A percentile compares a stretch with the other conserved stretches of the same genome.
phyloP scores from a whole-genome alignment of 2,888 invertebrate genomes.

The Drosophila monieri region DNA sequence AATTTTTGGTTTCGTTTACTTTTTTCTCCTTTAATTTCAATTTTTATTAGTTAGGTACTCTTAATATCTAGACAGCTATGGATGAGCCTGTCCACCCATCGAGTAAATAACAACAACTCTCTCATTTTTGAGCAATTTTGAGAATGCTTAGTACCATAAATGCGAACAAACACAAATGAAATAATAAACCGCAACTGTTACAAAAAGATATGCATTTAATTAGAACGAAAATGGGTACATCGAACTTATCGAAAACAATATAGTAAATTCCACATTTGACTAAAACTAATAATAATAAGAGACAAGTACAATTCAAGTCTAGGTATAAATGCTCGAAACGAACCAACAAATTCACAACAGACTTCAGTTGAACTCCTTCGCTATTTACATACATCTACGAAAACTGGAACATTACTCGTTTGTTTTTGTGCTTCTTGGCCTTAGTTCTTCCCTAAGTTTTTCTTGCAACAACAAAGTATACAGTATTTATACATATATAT shows the following conservation, averaged over 20 bases:
- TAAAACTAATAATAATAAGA: slow-evolving; percentile 37
- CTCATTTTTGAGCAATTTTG: slow-evolving; percentile 64
- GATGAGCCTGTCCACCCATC: slow-evolving; percentile 6
- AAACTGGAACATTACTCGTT: slow-evolving; percentile 29
- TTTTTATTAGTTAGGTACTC: slow-evolving; percentile 61
- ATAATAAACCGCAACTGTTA: slow-evolving; percentile 25
- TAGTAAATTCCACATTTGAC: slow-evolving; percentile 38
- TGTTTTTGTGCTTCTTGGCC: slow-evolving; percentile 32
- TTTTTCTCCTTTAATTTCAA: neutral
- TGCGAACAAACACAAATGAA: slow-evolving; percentile 12
- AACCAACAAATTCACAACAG: slow-evolving; percentile 40
- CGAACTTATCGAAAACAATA: slow-evolving; percentile 37
- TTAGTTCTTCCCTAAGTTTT: slow-evolving; percentile 22
- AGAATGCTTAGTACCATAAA: slow-evolving; percentile 15
- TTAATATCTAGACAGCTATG: slow-evolving; percentile 64
- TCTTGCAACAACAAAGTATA: slow-evolving; percentile 59
- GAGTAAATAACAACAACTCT: slow-evolving; percentile 8
- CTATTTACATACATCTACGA: slow-evolving; percentile 38
- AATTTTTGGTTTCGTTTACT: slow-evolving; percentile 36
- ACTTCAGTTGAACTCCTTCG: slow-evolving; percentile 28
- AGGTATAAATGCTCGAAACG: slow-evolving; percentile 43
- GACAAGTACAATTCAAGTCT: slow-evolving; percentile 31
- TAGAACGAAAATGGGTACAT: slow-evolving; percentile 29
- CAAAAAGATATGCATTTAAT: slow-evolving; percentile 39
- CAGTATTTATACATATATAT: slow-evolving; percentile 45